A percentile compares a stretch with the other conserved stretches of the same genome.
Evolutionary conservation across 1,140 invertebrate genomes (phyloP).

Genomic region (Tachypleus tridentatus): DNA sequence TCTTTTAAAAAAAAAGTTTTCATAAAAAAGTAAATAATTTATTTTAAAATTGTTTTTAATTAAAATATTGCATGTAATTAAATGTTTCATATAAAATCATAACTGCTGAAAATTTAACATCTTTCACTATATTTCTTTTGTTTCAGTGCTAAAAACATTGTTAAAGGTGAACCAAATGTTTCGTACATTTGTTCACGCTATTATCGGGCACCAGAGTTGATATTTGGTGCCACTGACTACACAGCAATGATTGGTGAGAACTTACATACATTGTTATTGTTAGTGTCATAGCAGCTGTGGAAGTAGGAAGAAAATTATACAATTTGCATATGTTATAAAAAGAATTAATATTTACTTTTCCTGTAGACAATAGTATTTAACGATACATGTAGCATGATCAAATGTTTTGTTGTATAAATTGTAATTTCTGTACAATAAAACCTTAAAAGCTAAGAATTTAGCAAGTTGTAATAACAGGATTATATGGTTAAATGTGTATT

Average conservation of each 20-base stretch:
- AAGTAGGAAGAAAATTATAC: not conserved
- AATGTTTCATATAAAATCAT: not conserved
- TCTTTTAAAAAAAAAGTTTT: too few species aligned
- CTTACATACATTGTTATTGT: not conserved
- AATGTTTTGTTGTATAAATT: too few species aligned
- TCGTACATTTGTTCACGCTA: constrained; percentile 99
- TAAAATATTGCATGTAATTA: not conserved
- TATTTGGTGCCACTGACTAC: constrained; percentile 98
- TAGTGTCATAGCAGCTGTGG: not conserved
- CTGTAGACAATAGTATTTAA: too few species aligned
- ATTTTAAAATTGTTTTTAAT: too few species aligned
- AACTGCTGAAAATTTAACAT: not conserved
- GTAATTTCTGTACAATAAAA: too few species aligned
- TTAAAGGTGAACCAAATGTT: constrained; percentile 93
- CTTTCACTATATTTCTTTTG: not conserved
- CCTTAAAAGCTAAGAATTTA: too few species aligned
- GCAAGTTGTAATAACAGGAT: too few species aligned
- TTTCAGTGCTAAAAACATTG: constrained; percentile 82
- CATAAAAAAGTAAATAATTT: too few species aligned
- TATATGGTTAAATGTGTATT: too few species aligned
- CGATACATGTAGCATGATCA: constrained; percentile 58
- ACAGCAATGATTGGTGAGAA: constrained; percentile 86
- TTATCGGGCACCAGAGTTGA: constrained; percentile 93
- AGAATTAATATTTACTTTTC: not conserved
- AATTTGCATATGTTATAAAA: not conserved